Percentiles rank a stretch among this genome's conserved stretches.
Evolutionary conservation across 2,113 vertebrate genomes (phyloP).

Genomic region (Procavia capensis): DNA sequence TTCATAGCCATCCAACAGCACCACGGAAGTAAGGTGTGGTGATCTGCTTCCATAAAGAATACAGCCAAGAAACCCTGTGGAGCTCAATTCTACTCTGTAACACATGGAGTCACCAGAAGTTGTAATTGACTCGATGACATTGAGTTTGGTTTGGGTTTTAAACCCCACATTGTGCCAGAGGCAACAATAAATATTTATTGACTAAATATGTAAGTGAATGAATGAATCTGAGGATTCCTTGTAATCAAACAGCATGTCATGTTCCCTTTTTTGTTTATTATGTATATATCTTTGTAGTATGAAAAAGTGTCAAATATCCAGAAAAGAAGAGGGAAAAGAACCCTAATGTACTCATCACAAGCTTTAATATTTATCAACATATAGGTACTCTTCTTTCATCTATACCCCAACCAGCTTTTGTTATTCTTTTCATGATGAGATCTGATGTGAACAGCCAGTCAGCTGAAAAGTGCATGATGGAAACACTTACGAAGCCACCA

Average conservation of each 20-base stretch:
- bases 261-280: constrained; percentile 21
- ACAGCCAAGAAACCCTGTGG: no score
- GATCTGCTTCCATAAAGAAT: no score
- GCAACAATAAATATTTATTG: constrained; percentile 29
- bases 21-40: no score
- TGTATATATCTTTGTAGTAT: constrained; percentile 17
- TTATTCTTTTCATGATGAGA: neutral
- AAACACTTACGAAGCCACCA: neutral
- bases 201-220: constrained; percentile 28
- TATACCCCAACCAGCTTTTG: neutral
- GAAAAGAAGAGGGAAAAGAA: constrained; percentile 1
- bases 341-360: neutral
- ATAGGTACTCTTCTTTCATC: constrained; percentile 29
- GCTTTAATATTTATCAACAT: constrained; percentile 25
- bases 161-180: neutral
- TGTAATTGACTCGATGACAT: no score
- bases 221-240: constrained; percentile 54
- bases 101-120: no score
- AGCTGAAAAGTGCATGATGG: neutral
- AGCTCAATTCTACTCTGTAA: no score
- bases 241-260: neutral
- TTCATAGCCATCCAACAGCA: no score
- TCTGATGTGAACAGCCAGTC: no score
- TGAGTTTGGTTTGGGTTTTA: no score
- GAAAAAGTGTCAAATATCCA: constrained; percentile 25